Conservation (phyloP, 2,113 vertebrate species). For the Lates calcarifer region DNA sequence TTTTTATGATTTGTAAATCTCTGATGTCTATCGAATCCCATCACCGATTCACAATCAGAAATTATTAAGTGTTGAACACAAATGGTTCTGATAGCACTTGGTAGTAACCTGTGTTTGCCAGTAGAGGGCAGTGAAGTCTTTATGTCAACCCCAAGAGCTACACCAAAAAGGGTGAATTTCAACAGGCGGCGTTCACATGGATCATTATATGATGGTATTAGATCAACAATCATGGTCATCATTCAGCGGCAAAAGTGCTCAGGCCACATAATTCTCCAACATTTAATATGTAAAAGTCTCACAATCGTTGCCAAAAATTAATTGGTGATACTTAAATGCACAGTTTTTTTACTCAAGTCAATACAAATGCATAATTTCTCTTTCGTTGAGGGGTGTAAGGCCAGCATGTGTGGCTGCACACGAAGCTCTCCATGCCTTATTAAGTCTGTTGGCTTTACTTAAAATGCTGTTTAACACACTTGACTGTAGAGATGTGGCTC, state of each 20-base stretch:
- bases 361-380: slow-evolving; percentile 24
- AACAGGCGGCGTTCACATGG: neutral
- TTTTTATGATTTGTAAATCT: neutral
- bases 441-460: slow-evolving; percentile 58
- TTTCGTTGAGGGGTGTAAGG: slow-evolving; percentile 1
- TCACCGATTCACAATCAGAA: neutral
- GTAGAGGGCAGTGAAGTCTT: slow-evolving; percentile 69
- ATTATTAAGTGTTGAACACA: neutral
- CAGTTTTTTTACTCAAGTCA: slow-evolving; percentile 34
- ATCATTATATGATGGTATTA: neutral
- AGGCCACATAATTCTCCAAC: neutral
- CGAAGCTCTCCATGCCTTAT: slow-evolving; percentile 39
- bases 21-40: neutral
- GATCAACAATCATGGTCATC: slow-evolving; percentile 20
- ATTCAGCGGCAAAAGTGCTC: neutral
- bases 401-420: slow-evolving; percentile 33
- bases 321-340: slow-evolving; percentile 25
- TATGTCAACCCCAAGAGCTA: neutral
- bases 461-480: slow-evolving; percentile 42
- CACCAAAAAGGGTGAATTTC: neutral
- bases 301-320: neutral
- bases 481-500: slow-evolving; percentile 42
- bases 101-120: slow-evolving; percentile 43
- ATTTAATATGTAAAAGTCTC: neutral
- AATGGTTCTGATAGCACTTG: neutral